Evolutionary conservation across 1,140 invertebrate species (phyloP).

Genomic region (Rhagoletis zephyria): DNA sequence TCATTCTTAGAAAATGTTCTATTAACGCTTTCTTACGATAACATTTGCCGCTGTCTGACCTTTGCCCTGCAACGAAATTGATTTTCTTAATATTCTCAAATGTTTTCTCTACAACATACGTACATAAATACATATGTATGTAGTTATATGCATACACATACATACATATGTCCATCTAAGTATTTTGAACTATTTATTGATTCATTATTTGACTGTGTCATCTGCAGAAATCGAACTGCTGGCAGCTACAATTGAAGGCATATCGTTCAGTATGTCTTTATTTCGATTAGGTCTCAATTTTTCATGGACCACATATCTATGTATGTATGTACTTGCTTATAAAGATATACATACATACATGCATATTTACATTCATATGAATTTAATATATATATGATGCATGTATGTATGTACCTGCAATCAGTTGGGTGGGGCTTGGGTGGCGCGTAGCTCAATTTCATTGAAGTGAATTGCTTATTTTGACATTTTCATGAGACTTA

Average conservation of each 20-base stretch:
- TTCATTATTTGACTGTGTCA: not conserved
- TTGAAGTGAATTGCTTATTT: constrained; percentile 42
- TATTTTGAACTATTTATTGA: constrained; percentile 32
- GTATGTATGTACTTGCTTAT: not conserved
- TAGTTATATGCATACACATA: not conserved
- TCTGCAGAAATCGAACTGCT: not conserved
- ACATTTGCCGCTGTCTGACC: constrained; percentile 10
- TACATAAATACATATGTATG: not conserved
- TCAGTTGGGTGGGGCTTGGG: not conserved
- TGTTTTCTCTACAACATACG: no score
- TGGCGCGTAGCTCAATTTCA: not conserved
- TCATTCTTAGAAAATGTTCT: not conserved
- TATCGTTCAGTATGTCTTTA: not conserved
- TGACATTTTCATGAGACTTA: constrained; percentile 46
- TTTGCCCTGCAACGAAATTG: not conserved
- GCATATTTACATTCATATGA: not conserved
- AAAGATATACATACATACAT: not conserved
- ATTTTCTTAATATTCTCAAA: not conserved
- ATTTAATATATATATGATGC: no score
- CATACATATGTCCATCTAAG: not conserved
- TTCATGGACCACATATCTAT: not conserved
- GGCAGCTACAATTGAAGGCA: constrained; percentile 2
- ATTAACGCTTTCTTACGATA: constrained; percentile 26
- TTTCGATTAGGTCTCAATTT: not conserved
- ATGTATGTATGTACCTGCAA: not conserved